Conservation (phyloP, 2,888 invertebrate species). For the Morinoia aosen region DNA sequence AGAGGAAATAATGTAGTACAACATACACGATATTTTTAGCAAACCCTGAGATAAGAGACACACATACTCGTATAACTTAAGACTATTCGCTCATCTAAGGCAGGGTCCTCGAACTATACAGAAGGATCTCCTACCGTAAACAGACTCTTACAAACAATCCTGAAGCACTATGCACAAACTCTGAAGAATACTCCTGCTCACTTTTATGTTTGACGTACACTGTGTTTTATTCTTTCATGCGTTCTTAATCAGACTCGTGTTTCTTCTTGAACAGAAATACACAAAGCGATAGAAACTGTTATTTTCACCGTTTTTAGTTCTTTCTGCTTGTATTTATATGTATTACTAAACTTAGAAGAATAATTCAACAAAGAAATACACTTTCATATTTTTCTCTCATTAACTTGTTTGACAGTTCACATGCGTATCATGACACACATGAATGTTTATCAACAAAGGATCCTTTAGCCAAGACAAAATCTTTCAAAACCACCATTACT, state of each 20-base stretch:
- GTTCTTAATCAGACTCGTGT: background rate
- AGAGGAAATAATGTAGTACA: background rate
- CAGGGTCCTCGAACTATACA: background rate
- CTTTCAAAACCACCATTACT: too few relatives aligned
- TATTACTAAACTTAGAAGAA: background rate
- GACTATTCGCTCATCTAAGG: background rate
- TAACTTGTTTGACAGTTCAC: too few relatives aligned
- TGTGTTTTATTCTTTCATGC: background rate
- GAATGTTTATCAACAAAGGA: too few relatives aligned
- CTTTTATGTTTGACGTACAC: background rate
- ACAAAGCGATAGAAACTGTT: background rate
- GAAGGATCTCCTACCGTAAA: background rate
- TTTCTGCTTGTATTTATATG: too few relatives aligned
- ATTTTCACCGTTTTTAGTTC: background rate
- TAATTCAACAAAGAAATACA: background rate
- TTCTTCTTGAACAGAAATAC: background rate
- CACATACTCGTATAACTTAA: constrained; percentile 1
- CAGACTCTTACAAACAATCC: background rate
- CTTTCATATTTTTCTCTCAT: too few relatives aligned
- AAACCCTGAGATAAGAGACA: constrained; percentile 17
- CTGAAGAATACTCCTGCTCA: background rate
- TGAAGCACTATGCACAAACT: background rate
- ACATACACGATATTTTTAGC: constrained; percentile 8
- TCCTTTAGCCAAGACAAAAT: too few relatives aligned
- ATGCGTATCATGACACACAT: too few relatives aligned